These are phyloP conservation scores for Heliothis peltigera DNA, from an alignment of 2,888 invertebrate genomes.

Conservation along the genomic window DNA sequence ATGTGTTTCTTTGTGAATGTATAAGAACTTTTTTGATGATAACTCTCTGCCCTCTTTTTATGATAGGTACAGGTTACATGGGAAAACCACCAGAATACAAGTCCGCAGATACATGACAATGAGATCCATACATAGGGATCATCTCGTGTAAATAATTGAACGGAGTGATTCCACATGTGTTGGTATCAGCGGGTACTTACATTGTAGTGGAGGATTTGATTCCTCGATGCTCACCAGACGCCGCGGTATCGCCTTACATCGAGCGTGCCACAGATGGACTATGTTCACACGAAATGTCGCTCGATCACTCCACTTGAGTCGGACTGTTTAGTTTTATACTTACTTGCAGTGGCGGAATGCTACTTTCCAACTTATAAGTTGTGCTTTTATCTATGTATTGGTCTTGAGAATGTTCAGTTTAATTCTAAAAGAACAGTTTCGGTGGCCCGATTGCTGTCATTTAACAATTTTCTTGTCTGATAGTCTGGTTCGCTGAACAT, in stretches of 20 bases:
- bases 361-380: constrained; percentile 43
- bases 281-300: constrained; percentile 84
- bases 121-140: constrained; percentile 33
- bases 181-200: constrained; percentile 67
- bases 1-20: too few species aligned
- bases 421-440: not conserved
- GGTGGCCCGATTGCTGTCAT: not conserved
- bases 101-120: constrained; percentile 13
- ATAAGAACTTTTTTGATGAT: not conserved
- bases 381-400: not conserved
- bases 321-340: constrained; percentile 54
- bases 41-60: too few species aligned
- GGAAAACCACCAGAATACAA: not conserved
- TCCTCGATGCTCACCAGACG: constrained; percentile 85
- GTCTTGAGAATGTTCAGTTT: constrained; percentile 3
- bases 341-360: constrained; percentile 21
- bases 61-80: not conserved
- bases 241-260: constrained; percentile 82
- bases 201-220: constrained; percentile 76
- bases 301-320: constrained; percentile 68
- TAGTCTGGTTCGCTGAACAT: not conserved
- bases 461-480: not conserved
- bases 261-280: constrained; percentile 68
- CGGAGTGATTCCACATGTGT: constrained; percentile 83
- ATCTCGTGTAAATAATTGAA: constrained; percentile 61